Percentiles rank a stretch among this genome's conserved stretches.
phyloP scores from a whole-genome alignment of 2,888 invertebrate species.

The Patella ulyssiponensis region DNA sequence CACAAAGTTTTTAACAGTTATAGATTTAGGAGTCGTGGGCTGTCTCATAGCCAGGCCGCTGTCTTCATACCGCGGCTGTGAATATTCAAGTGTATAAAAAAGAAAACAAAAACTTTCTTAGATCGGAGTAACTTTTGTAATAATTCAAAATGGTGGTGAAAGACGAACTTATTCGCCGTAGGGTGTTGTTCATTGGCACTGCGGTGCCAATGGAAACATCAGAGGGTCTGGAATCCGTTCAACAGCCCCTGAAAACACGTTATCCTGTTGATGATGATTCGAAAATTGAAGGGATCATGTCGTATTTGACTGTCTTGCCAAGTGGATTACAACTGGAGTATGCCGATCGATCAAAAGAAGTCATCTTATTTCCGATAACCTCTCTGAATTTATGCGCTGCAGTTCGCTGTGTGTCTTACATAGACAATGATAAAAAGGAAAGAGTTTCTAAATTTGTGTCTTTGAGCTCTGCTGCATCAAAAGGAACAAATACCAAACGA shows the following conservation, averaged over 20 bases:
- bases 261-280: constrained; percentile 59
- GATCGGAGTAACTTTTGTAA: no score
- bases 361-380: constrained; percentile 69
- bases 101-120: no score
- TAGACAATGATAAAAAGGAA: constrained; percentile 54
- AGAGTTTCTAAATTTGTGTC: constrained; percentile 62
- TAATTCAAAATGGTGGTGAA: constrained; percentile 41
- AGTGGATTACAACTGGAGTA: constrained; percentile 94
- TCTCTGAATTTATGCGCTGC: constrained; percentile 69
- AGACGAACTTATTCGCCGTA: constrained; percentile 50
- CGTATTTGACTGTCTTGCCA: constrained; percentile 97
- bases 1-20: constrained; percentile 2
- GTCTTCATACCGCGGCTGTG: no score
- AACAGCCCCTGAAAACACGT: constrained; percentile 63
- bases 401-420: constrained; percentile 60
- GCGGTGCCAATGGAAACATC: constrained; percentile 68
- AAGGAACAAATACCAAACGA: constrained; percentile 49
- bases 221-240: constrained; percentile 67
- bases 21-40: not conserved
- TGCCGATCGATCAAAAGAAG: constrained; percentile 74
- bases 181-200: constrained; percentile 71
- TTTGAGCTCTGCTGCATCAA: constrained; percentile 61
- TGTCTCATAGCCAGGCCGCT: not conserved
- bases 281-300: constrained; percentile 72
- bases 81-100: no score